Percentiles rank a stretch among this genome's conserved stretches.
These are phyloP conservation scores for Cheirogaleus major DNA, from an alignment of 2,797 vertebrate genomes.

Conservation along the genomic window DNA sequence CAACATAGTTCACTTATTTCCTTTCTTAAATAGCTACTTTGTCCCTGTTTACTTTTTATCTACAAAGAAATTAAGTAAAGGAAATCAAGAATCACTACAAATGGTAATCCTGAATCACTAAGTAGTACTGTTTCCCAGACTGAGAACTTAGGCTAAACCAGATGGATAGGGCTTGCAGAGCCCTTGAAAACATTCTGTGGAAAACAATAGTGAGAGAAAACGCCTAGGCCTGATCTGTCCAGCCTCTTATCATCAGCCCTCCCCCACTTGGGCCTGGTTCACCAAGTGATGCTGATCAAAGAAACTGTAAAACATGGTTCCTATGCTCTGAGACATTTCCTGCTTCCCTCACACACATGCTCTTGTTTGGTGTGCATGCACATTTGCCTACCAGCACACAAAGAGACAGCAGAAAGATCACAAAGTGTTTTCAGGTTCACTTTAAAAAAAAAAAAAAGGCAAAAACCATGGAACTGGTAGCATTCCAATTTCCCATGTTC, in stretches of 20 bases:
- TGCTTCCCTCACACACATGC: neutral
- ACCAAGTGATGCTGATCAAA: conserved; percentile 11
- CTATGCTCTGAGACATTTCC: neutral
- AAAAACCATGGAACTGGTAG: neutral
- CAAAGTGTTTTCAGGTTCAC: conserved; percentile 38
- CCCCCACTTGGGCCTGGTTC: neutral
- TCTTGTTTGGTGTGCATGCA: neutral
- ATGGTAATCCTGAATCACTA: conserved; percentile 6
- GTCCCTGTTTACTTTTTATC: conserved; percentile 29
- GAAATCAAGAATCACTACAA: conserved; percentile 6
- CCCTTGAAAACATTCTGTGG: neutral
- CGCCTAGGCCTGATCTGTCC: neutral
- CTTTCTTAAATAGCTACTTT: conserved; percentile 26
- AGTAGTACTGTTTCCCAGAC: neutral
- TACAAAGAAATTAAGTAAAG: conserved; percentile 35
- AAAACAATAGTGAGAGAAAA: neutral
- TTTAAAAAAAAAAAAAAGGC: neutral
- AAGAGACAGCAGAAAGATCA: conserved; percentile 33
- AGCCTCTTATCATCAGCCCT: neutral
- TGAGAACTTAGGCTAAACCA: conserved; percentile 32
- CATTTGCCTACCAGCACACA: conserved; percentile 10
- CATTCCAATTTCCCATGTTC: conserved; percentile 2
- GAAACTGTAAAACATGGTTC: neutral
- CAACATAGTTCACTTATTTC: conserved; percentile 33
- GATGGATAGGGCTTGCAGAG: neutral